Base-by-base conservation (phyloP, 2,113 vertebrate genomes). In the Meleagris gallopavo region DNA sequence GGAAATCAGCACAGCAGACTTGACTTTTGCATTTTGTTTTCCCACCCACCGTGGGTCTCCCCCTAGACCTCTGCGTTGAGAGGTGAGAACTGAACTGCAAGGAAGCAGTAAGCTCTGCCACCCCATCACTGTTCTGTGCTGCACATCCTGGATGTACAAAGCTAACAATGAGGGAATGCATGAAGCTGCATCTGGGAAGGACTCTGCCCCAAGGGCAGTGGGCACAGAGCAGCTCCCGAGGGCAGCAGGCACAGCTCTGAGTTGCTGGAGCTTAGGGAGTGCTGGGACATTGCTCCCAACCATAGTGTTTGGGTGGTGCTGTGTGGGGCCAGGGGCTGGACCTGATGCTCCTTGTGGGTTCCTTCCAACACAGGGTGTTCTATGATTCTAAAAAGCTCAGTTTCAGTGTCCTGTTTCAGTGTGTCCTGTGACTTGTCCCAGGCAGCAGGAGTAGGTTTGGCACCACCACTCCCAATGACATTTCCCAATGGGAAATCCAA, bases 1-100 rank as follows among this genome's bases (percentile, higher is more conserved):
- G 94, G 88, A 91, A 96, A 95, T 89, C 88, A 81, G 76, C 0
- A 0, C 10, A 83, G 69, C 29, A 58, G 73, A 36, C 64, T 83
- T 70, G 22, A 57, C 52, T 86, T 78, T 41, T n/a, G 72, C 46
- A 17, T 76, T 93, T 89, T 80, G 82, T 5, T 95, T 97, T 88
- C 70, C 69, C 61, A 83, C 30, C 89, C 43, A 34, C 40, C 69
- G 93, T 9, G 65, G 48, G 75, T 29, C 81, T 41, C 81, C 67
- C 27, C 17, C 20, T 22, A 50, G 34, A 8, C 64, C 20, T 45
- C 29, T 21, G 27, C 7, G 9, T 4, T 45, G 41, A 40, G 61
- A 3, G 7, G 17, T 12, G 61, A 40, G 61, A 40, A 64, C 25
- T 25, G 24, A 66, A 13, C 20, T 18, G 3, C 41, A 22, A 10